Evolutionary conservation across 2,113 vertebrate genomes (phyloP).

Genomic region (Brachyhypopomus occidentalis): DNA sequence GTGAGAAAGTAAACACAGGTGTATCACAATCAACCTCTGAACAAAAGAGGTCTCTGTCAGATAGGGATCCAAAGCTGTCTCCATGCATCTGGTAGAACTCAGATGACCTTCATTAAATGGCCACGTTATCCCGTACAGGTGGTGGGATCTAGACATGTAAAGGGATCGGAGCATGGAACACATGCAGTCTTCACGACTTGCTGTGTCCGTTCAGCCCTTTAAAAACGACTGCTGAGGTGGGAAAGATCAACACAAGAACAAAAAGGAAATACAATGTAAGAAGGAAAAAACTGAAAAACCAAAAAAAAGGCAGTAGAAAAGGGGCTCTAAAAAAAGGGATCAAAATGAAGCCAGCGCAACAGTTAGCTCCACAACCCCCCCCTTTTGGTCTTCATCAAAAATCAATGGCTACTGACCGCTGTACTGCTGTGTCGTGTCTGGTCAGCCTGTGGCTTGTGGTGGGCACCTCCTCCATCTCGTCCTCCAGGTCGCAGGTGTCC

Average conservation of each 20-base stretch:
- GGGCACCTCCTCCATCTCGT: constrained; percentile 96
- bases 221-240: constrained; percentile 54
- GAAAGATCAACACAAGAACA: constrained; percentile 51
- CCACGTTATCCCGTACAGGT: constrained; percentile 50
- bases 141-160: constrained; percentile 54
- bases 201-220: constrained; percentile 48
- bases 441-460: constrained; percentile 97
- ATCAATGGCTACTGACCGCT: constrained; percentile 98
- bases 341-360: constrained; percentile 61
- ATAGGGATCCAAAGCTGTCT: constrained; percentile 51
- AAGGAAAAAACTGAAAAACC: constrained; percentile 46
- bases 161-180: constrained; percentile 13
- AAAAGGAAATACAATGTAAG: constrained; percentile 46
- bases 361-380: constrained; percentile 49
- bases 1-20: constrained; percentile 52
- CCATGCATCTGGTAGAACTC: constrained; percentile 49
- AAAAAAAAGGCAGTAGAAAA: constrained; percentile 48
- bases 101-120: constrained; percentile 33
- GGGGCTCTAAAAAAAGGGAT: constrained; percentile 17
- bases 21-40: constrained; percentile 48
- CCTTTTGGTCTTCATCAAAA: constrained; percentile 80
- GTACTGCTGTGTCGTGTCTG: constrained; percentile 95
- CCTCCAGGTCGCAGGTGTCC: constrained; percentile 90
- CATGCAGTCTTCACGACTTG: constrained; percentile 47
- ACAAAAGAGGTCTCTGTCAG: constrained; percentile 54